Conservation (phyloP, 2,888 invertebrate species). For the Lottia gigantea region DNA sequence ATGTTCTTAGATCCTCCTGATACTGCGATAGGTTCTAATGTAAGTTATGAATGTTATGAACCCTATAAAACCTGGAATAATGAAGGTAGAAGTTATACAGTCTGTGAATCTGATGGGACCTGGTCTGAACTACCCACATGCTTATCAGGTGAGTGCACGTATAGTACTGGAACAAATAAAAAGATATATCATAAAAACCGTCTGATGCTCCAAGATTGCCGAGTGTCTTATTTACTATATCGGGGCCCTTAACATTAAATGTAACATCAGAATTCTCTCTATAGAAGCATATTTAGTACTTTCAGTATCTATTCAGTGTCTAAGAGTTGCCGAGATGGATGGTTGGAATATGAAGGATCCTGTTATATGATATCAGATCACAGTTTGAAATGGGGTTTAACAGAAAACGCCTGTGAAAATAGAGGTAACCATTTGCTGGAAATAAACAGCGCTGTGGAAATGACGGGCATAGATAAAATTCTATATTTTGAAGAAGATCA, state of each 20-base stretch:
- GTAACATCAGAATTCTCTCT: too few relatives aligned
- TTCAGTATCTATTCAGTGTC: too few relatives aligned
- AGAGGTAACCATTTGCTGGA: background rate
- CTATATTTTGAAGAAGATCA: background rate
- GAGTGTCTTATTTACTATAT: too few relatives aligned
- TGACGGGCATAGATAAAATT: background rate
- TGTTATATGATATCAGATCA: background rate
- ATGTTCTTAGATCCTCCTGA: background rate
- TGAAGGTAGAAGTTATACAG: background rate
- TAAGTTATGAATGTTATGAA: background rate
- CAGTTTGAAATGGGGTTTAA: background rate
- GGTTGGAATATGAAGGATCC: background rate
- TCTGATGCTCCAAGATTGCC: too few relatives aligned
- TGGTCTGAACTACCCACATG: background rate
- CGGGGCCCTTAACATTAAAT: too few relatives aligned
- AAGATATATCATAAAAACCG: too few relatives aligned
- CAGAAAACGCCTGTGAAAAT: background rate
- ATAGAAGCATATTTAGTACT: too few relatives aligned
- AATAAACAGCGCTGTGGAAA: background rate
- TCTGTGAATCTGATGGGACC: background rate
- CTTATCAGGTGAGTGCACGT: background rate
- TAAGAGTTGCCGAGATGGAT: background rate
- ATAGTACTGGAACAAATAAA: too few relatives aligned
- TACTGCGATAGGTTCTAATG: background rate
- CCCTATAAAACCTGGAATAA: background rate